Evolutionary conservation across 2,113 vertebrate species (phyloP).

Genomic region (Cathartes aura): DNA sequence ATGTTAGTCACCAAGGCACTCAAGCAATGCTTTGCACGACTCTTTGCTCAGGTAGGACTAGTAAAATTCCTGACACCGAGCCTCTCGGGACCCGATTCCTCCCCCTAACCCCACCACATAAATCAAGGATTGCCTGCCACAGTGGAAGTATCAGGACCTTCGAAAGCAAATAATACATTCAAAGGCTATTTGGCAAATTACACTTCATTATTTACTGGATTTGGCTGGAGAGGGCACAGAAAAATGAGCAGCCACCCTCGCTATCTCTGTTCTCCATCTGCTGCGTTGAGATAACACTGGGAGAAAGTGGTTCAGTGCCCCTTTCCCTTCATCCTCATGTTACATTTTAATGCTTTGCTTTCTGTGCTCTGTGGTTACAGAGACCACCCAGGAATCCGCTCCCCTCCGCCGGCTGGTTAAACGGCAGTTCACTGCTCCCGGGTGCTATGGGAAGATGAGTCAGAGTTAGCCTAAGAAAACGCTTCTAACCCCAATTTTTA

Average conservation of each 20-base stretch:
- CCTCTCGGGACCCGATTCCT: background rate
- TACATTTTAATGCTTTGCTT: constrained; percentile 51
- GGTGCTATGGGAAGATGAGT: constrained; percentile 13
- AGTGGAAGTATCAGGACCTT: background rate
- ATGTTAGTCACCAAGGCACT: background rate
- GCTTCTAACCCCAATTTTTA: background rate
- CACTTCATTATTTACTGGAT: constrained; percentile 48
- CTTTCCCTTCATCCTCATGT: constrained; percentile 63
- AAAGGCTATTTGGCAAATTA: constrained; percentile 32
- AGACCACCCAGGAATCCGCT: constrained; percentile 66
- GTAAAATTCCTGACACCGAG: rapidly evolving
- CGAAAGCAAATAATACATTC: background rate
- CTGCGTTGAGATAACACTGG: constrained; percentile 39
- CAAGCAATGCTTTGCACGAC: background rate
- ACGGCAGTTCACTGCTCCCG: background rate
- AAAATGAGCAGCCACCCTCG: background rate
- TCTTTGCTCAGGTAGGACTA: background rate
- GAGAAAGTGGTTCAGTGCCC: constrained; percentile 65
- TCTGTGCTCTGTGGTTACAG: constrained; percentile 21
- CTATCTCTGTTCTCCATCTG: constrained; percentile 55
- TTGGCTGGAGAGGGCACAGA: constrained; percentile 17
- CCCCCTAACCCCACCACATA: background rate
- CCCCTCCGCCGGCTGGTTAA: background rate
- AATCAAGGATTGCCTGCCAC: background rate
- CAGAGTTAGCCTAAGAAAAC: background rate